phyloP scores from a whole-genome alignment of 2,797 vertebrate species.

The Anguilla pacifica region DNA sequence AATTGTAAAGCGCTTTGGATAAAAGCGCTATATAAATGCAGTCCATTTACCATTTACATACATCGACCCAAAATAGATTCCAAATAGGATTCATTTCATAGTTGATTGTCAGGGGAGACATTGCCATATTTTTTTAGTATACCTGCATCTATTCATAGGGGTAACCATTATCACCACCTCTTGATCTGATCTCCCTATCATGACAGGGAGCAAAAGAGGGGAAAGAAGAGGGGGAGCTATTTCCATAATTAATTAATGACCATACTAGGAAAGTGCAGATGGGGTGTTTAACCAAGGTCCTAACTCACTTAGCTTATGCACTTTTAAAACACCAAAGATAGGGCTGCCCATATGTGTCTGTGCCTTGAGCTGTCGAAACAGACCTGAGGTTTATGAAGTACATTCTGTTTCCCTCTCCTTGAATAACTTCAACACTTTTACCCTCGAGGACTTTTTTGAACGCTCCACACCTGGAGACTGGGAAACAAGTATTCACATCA shows the following conservation, averaged over 20 bases:
- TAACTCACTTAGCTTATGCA: not conserved
- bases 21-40: too few relatives aligned
- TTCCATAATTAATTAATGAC: not conserved
- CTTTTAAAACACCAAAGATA: not conserved
- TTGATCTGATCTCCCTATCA: too few relatives aligned
- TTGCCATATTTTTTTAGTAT: too few relatives aligned
- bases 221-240: too few relatives aligned
- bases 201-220: too few relatives aligned
- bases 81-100: too few relatives aligned
- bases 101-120: too few relatives aligned
- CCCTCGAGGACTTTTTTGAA: not conserved
- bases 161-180: too few relatives aligned
- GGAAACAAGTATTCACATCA: not conserved
- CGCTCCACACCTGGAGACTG: not conserved
- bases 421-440: not conserved
- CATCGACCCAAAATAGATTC: not conserved
- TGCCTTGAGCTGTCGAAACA: not conserved
- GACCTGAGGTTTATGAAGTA: not conserved
- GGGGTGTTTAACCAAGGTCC: not conserved
- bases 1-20: too few relatives aligned
- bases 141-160: too few relatives aligned
- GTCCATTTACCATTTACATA: too few relatives aligned
- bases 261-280: not conserved
- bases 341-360: not conserved
- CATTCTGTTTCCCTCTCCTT: not conserved